Base-by-base conservation (phyloP, 2,113 vertebrate species). In the Taxidea taxus region DNA sequence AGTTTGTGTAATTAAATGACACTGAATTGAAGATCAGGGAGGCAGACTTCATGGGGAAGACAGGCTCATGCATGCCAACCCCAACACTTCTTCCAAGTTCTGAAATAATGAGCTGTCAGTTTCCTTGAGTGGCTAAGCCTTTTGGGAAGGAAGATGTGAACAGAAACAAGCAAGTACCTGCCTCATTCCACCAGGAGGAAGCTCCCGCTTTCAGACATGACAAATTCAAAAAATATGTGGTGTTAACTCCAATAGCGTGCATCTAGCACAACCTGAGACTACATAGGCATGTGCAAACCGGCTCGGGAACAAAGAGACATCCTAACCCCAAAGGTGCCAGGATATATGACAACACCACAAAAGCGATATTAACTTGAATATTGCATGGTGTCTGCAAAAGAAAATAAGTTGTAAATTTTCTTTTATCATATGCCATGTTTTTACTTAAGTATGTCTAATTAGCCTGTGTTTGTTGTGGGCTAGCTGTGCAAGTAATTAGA, bases 201-300 rank as follows among this genome's bases (percentile, higher is more conserved):
- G 62, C 64, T 84, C 81, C 88, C 70, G 54, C 54, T 90, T 87
- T 83, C 92, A 98, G 97, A 97, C 95, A 85, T 98, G 97, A 97
- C 95, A 81, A 58, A 91, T 34, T 87, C 56, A 89, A 83, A 16
- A 97, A 96, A 77, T 96, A 97, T 97, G 97, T 29, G 54, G 70
- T 31, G 44, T 66, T 81, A 51, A 72, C 77, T 49, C 75, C 70
- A 85, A n/a, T 21, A 49, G 7, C 3, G 12, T 39, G 93, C 68
- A 68, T 16, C 70, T 1, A 62, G 64, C 77, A 23, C 87, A 51
- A 14, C 23, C 27, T 42, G 80, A 7, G 5, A 56, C 42, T 70
- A 39, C 42, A 31, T 0, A 4, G 93, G 93, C 94, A 0, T 96
- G 97, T 81, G 91, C 0, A 16, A 58, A 94, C 95, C 54, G 78